Percentiles rank a stretch among this genome's conserved stretches.
Evolutionary conservation across 2,888 invertebrate species (phyloP).

Genomic region (Drosophila diplacantha): DNA sequence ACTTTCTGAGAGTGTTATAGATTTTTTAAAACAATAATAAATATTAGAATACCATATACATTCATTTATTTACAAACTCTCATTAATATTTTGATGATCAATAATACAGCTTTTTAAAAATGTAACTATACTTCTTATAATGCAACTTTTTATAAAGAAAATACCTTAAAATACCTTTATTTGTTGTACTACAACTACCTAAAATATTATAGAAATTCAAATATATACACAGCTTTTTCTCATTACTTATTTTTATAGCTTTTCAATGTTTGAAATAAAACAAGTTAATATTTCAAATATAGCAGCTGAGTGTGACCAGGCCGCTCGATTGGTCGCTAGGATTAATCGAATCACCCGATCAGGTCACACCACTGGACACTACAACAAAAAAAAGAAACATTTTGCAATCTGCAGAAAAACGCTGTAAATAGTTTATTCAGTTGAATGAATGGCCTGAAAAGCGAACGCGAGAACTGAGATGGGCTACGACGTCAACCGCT

Average conservation of each 20-base stretch:
- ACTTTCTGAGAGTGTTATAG: background rate
- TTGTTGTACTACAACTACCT: background rate
- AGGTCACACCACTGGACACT: slow-evolving; percentile 18
- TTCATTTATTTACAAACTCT: too few species aligned
- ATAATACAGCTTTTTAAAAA: background rate
- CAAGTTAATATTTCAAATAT: background rate
- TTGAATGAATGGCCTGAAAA: slow-evolving; percentile 22
- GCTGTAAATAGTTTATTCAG: slow-evolving; percentile 11
- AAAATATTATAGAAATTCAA: background rate
- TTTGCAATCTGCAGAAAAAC: slow-evolving; percentile 51
- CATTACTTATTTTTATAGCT: background rate
- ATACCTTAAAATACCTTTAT: background rate
- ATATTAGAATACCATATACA: too few species aligned
- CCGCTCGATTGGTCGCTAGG: background rate
- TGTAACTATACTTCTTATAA: background rate
- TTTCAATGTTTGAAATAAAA: too few species aligned
- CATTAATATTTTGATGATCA: background rate
- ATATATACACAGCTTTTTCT: background rate
- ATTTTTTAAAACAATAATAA: too few species aligned
- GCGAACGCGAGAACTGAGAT: slow-evolving; percentile 78
- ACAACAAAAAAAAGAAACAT: slow-evolving; percentile 44
- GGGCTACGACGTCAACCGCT: slow-evolving; percentile 96
- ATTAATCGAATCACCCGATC: background rate
- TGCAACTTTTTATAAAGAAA: background rate
- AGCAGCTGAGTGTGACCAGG: background rate